Base-by-base conservation (phyloP, 2,797 vertebrate species). In the Malurus leucopterus region DNA sequence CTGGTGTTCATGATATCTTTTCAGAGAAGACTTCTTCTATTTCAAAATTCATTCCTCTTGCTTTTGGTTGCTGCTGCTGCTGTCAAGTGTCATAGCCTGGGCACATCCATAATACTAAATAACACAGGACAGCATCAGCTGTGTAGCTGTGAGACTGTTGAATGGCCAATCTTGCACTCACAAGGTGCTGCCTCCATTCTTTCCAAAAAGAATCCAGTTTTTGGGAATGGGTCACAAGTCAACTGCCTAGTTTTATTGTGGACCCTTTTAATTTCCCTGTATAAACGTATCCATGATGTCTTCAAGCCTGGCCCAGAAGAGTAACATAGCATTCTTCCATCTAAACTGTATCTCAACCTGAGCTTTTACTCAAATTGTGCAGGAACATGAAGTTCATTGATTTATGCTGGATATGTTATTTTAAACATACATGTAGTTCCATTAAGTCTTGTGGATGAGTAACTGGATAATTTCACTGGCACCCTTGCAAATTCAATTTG, bases 401-500 rank as follows among this genome's bases (percentile, higher is more conserved):
- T 84, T 50, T 70, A 38, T 41, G 5, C 41, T 72, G 15, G 13
- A 10, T 51, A 41, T 38, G 16, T 74, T 85, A 36, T 80, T 85
- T 90, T 54, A 80, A 47, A 83, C 16, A 43, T 23, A n/a, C 17
- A n/a, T 22, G 4, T 46, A 30, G 24, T 34, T 43, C 54, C 14
- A 3, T 77, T 32, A 30, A 62, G 30, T 23, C 12, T 6, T 34
- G 29, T 34, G 29, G 26, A 64, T 71, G 21, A 30, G 24, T 49
- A 82, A 38, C 30, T 57, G 6, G 36, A 59, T n/a, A 83, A 64
- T 83, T 40, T 85, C 61, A 65, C 43, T 36, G 75, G 36, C 47
- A 72, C 13, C 62, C 76, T 80, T 87, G 58, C 29, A 87, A 91
- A 89, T 93, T 74, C 70, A 69, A 46, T 90, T 93, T 90, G 6